phyloP scores from a whole-genome alignment of 2,113 vertebrate species.

The Ammodytes dubius region DNA sequence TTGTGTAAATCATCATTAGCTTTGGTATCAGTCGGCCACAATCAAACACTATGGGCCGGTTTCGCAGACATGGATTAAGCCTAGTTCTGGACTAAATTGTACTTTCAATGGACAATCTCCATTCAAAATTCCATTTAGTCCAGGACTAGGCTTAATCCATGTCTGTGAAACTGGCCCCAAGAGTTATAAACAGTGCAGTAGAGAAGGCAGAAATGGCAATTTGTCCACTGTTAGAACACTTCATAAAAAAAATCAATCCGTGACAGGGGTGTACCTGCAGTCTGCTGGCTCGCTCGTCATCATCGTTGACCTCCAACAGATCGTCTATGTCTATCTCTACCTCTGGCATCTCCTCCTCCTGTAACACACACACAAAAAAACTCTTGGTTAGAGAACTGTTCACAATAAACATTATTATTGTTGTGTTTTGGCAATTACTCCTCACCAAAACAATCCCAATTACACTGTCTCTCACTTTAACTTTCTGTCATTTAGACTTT shows the following conservation, averaged over 20 bases:
- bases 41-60: neutral
- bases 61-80: too few species aligned
- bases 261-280: slow-evolving; percentile 87
- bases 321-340: slow-evolving; percentile 99
- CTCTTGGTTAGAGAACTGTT: slow-evolving; percentile 23
- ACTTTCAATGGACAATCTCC: too few species aligned
- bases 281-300: slow-evolving; percentile 94
- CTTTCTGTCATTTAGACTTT: neutral
- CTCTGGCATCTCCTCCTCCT: slow-evolving; percentile 99
- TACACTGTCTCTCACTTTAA: neutral
- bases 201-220: neutral
- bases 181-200: neutral
- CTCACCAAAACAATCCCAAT: neutral
- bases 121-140: too few species aligned
- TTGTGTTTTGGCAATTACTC: neutral
- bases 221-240: neutral
- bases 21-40: neutral
- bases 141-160: too few species aligned
- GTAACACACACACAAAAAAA: slow-evolving; percentile 66
- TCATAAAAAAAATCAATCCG: neutral
- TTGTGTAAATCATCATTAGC: neutral
- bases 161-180: neutral
- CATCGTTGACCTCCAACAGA: slow-evolving; percentile 93
- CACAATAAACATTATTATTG: neutral
- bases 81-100: too few species aligned